These are phyloP conservation scores for Prionace glauca DNA, from an alignment of 2,797 vertebrate species.

Conservation along the genomic window DNA sequence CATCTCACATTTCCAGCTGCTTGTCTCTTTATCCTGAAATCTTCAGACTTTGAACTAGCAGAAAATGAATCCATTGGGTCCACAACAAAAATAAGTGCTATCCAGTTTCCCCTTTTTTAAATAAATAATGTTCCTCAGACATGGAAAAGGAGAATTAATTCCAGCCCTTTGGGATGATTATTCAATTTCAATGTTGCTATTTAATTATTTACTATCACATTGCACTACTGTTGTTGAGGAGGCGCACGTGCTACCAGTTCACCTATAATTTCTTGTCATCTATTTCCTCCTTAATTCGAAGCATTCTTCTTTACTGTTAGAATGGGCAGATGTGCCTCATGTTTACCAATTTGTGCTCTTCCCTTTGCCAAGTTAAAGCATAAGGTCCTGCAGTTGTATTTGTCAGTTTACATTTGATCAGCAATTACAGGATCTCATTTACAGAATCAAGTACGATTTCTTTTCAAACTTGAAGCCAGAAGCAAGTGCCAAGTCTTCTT, in stretches of 20 bases:
- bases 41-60: not conserved
- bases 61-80: not conserved
- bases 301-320: not conserved
- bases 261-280: not conserved
- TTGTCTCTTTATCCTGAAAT: not conserved
- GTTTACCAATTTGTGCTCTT: not conserved
- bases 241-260: not conserved
- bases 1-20: not conserved
- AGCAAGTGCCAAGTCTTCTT: not conserved
- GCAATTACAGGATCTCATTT: not conserved
- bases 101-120: not conserved
- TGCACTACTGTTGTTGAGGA: constrained; percentile 3
- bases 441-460: too few species aligned
- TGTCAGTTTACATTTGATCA: not conserved
- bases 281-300: not conserved
- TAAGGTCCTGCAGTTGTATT: not conserved
- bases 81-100: not conserved
- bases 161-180: not conserved
- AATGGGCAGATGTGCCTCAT: not conserved
- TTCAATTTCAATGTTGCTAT: not conserved
- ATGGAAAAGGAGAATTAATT: not conserved
- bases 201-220: constrained; percentile 27
- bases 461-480: not conserved
- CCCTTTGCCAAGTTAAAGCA: not conserved
- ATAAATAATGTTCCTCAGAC: not conserved